A percentile compares a stretch with the other conserved stretches of the same genome.
phyloP scores from a whole-genome alignment of 1,140 invertebrate genomes.

The Latrodectus geometricus region DNA sequence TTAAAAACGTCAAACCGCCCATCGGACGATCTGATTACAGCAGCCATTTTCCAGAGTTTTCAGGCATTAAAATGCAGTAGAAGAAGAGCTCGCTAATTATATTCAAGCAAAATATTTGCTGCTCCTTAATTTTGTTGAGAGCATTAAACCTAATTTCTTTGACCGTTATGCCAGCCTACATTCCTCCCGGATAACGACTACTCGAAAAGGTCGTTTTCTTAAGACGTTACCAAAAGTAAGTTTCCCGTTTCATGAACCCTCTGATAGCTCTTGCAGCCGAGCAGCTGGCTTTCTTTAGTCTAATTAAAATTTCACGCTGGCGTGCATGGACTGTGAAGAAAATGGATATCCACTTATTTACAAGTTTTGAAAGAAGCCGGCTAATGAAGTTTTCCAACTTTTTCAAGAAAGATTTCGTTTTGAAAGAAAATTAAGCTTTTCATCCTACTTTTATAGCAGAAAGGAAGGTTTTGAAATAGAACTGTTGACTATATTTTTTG shows the following conservation, averaged over 20 bases:
- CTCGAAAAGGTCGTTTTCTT: slow-evolving; percentile 18
- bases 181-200: slow-evolving; percentile 43
- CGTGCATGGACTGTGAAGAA: slow-evolving; percentile 56
- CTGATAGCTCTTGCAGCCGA: background rate
- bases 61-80: slow-evolving; percentile 23
- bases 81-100: slow-evolving; percentile 46
- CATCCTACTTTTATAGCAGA: too few relatives aligned
- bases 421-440: too few relatives aligned
- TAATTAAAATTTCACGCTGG: slow-evolving; percentile 60
- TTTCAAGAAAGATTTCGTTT: too few relatives aligned
- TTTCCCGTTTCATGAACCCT: slow-evolving; percentile 27
- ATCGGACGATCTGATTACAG: slow-evolving; percentile 55
- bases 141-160: slow-evolving; percentile 52
- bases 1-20: slow-evolving; percentile 24
- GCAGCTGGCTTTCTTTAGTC: slow-evolving; percentile 10
- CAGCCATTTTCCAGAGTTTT: slow-evolving; percentile 6
- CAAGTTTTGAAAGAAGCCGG: slow-evolving; percentile 15
- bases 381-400: slow-evolving; percentile 34
- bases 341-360: slow-evolving; percentile 43
- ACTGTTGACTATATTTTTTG: too few relatives aligned
- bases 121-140: slow-evolving; percentile 50
- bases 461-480: too few relatives aligned
- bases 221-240: slow-evolving; percentile 26
- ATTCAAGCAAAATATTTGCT: slow-evolving; percentile 60
- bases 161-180: slow-evolving; percentile 43